Evolutionary conservation across 2,888 invertebrate genomes (phyloP), one percentile per base, ranked within the genome.

Genomic region (Hirudinaria manillensis): DNA sequence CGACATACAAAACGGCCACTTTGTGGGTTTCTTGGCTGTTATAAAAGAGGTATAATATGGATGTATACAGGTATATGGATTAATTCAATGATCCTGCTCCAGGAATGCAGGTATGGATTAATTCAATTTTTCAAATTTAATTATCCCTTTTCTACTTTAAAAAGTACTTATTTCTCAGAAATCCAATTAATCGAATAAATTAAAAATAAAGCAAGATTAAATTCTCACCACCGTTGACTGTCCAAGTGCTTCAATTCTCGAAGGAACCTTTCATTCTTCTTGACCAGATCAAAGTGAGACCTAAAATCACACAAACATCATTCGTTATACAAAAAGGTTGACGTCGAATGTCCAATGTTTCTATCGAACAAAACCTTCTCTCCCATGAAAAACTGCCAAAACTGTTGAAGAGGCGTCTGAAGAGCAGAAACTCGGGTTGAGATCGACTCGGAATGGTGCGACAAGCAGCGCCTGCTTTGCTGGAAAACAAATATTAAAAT

Each of bases 1-100:
- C 94, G 27, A 99, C 97, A 86, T 96, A 99, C 82, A 99, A 94
- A 70, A 99, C 94, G 27, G 98, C 99, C 77, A 95, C 85, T 90
- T 90, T 86, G 81, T 85, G 85, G 6, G 85, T 85, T 78, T 86
- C 86, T 67, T 86, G 79, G 68, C 80, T 80, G 68, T 61, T 61
- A 10, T 4, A 10, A 45, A 45, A 16, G 13, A 45, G 19, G 45
- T 61, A 16, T 16, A 61, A 61, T 16, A 53, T 53, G 21, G 13
- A 53, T 53, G 21, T 53, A 53, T 53, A 53, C 21, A 53, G 13
- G 21, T 53, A 53, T 53, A n/a, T n/a, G n/a, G n/a, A n/a, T n/a
- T n/a, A n/a, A n/a, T n/a, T n/a, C n/a, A n/a, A n/a, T n/a, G n/a
- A n/a, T n/a, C n/a, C n/a, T n/a, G n/a, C n/a, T n/a, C n/a, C n/a